Evolutionary conservation across 2,113 vertebrate species (phyloP).

Genomic region (Amazona vittata): DNA sequence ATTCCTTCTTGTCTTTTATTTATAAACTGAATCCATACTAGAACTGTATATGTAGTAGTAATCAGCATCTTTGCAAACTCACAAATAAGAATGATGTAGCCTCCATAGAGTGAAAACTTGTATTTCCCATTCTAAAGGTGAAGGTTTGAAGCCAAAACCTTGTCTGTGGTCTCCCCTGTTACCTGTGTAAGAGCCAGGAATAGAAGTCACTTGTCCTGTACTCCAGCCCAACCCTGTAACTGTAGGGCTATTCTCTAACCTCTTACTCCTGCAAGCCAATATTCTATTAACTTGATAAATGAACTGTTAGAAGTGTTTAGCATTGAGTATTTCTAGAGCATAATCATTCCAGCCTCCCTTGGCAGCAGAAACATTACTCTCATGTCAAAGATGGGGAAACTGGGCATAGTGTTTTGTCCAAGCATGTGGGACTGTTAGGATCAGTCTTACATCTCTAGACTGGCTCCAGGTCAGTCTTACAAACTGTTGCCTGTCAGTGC

Average conservation of each 20-base stretch:
- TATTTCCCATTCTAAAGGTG: not conserved
- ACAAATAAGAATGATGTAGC: not conserved
- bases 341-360: not conserved
- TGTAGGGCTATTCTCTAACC: not conserved
- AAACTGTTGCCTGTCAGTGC: not conserved
- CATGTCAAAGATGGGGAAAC: not conserved
- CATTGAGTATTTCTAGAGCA: not conserved
- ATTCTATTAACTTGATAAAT: not conserved
- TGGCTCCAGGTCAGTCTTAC: not conserved
- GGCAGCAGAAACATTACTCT: not conserved
- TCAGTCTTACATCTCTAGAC: not conserved
- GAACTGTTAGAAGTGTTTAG: not conserved
- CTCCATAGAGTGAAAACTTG: not conserved
- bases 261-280: not conserved
- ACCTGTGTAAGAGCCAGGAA: not conserved
- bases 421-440: not conserved
- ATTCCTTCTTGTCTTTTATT: not conserved
- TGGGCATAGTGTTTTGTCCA: not conserved
- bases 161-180: not conserved
- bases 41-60: not conserved
- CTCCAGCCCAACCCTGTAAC: not conserved
- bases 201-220: not conserved
- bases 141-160: not conserved
- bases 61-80: not conserved
- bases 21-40: not conserved